Conservation (phyloP, 2,797 vertebrate species). For the Epinephelus malabaricus region DNA sequence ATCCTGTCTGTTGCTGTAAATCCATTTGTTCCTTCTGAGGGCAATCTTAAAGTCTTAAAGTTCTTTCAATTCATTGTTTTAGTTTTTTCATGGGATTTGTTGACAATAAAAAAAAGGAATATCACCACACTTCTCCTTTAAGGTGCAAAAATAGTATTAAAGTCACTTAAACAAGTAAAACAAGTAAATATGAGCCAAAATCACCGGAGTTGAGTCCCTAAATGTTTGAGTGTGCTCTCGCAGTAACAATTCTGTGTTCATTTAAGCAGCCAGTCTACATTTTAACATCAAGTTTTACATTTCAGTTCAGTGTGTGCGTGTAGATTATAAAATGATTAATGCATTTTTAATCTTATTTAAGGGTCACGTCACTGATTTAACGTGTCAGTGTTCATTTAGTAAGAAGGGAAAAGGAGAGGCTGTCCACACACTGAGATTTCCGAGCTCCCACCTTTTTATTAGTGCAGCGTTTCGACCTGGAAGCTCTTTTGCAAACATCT, state of each 20-base stretch:
- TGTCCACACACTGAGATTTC: not conserved
- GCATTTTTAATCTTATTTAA: not conserved
- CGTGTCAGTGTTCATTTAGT: not conserved
- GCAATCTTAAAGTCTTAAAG: not conserved
- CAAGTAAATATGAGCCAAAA: not conserved
- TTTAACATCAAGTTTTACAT: not conserved
- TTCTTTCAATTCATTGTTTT: no score
- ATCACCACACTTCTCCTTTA: not conserved
- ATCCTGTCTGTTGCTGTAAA: not conserved
- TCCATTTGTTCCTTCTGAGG: not conserved
- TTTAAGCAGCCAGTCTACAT: not conserved
- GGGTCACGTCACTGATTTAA: not conserved
- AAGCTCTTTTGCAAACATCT: not conserved
- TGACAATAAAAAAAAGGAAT: not conserved
- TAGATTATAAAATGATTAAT: not conserved
- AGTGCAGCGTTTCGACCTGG: not conserved
- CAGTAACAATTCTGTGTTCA: not conserved
- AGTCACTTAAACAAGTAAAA: not conserved
- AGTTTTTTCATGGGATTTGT: not conserved
- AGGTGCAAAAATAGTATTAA: not conserved
- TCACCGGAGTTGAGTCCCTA: not conserved
- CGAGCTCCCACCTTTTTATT: not conserved
- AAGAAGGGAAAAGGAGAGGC: not conserved
- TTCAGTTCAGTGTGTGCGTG: not conserved
- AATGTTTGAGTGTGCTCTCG: not conserved